These are phyloP conservation scores for Ptychodera flava DNA, from an alignment of 35 echinoderm and acorn worm genomes.

Conservation along the genomic window DNA sequence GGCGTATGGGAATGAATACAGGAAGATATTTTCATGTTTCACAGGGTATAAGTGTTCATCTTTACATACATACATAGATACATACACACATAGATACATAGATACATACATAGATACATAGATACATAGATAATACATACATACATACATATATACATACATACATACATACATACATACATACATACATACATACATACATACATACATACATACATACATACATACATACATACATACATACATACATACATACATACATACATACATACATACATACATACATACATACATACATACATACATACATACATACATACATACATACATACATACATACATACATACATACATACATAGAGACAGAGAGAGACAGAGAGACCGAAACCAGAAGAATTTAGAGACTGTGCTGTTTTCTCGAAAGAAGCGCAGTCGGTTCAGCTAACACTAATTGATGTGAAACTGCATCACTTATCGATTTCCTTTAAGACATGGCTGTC, in stretches of 20 bases:
- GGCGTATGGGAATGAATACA: no score
- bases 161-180: no score
- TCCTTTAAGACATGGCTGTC: neutral
- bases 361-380: neutral
- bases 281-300: neutral
- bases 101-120: no score
- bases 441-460: neutral
- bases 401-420: neutral
- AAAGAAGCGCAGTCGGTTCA: neutral
- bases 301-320: constrained; percentile 2
- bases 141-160: no score
- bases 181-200: no score
- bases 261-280: constrained; percentile 2
- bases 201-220: no score
- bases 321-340: constrained; percentile 2
- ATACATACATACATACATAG: constrained; percentile 2
- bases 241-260: constrained; percentile 2
- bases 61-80: no score
- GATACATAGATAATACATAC: no score
- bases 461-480: neutral
- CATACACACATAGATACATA: no score
- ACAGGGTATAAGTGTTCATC: no score
- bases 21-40: no score
- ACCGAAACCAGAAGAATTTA: neutral
- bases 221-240: no score